Conservation (phyloP, 2,797 vertebrate genomes). For the Eurystomus glaucurus region DNA sequence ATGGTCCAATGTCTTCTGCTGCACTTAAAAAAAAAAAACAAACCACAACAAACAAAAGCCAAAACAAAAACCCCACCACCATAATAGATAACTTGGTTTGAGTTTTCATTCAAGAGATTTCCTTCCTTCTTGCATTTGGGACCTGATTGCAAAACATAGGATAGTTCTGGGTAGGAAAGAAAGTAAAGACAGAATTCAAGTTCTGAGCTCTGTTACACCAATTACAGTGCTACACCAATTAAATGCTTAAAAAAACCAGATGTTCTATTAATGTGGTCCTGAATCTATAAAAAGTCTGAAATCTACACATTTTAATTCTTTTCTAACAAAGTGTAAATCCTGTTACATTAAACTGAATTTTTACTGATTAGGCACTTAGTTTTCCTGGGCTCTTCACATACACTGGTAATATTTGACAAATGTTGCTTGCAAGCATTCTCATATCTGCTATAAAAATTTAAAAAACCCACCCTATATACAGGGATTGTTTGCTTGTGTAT, state of each 20-base stretch:
- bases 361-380: neutral
- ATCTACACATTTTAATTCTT: neutral
- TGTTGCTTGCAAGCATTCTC: neutral
- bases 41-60: neutral
- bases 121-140: neutral
- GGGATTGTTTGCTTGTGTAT: no score
- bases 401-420: neutral
- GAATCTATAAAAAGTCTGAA: neutral
- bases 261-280: neutral
- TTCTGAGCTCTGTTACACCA: neutral
- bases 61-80: neutral
- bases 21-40: fast-evolving
- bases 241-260: neutral
- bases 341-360: neutral
- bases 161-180: neutral
- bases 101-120: neutral
- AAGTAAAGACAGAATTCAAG: neutral
- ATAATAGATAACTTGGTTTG: neutral
- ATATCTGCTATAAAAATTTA: neutral
- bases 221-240: neutral
- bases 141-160: neutral
- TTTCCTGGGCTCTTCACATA: neutral
- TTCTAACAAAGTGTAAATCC: neutral
- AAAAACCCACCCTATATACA: fast-evolving
- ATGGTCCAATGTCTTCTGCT: no score